These are phyloP conservation scores for Champsocephalus gunnari DNA, from an alignment of 2,797 vertebrate genomes.

Conservation along the genomic window DNA sequence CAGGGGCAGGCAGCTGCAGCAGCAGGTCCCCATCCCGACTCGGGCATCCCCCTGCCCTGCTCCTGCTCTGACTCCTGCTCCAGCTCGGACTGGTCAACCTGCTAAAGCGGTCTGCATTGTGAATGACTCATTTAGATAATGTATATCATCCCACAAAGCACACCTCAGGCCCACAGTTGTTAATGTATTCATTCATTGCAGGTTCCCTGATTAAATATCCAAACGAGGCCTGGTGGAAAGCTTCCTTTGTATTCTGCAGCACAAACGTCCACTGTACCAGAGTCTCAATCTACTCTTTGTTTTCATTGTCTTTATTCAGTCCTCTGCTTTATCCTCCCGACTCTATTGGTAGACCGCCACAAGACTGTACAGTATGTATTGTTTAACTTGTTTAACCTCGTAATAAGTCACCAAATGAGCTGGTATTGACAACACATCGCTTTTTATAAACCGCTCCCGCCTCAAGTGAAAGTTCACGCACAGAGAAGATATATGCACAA, in stretches of 20 bases:
- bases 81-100: conserved; percentile 65
- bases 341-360: conserved; percentile 56
- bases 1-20: conserved; percentile 73
- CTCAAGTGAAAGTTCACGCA: conserved; percentile 39
- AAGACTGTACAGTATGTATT: conserved; percentile 66
- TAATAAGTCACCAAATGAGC: conserved; percentile 66
- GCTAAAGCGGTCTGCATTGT: conserved; percentile 48
- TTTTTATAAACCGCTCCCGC: conserved; percentile 34
- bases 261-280: conserved; percentile 79
- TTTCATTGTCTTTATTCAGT: conserved; percentile 64
- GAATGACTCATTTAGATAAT: conserved; percentile 70
- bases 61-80: conserved; percentile 61
- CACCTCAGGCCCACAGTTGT: conserved; percentile 64
- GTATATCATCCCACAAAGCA: conserved; percentile 54
- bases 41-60: conserved; percentile 58
- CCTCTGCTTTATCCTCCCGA: conserved; percentile 58
- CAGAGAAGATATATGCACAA: conserved; percentile 43
- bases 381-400: conserved; percentile 54
- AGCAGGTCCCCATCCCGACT: conserved; percentile 76
- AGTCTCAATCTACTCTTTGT: conserved; percentile 82
- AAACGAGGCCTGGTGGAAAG: conserved; percentile 79
- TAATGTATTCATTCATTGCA: conserved; percentile 70
- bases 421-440: conserved; percentile 55
- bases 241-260: conserved; percentile 63
- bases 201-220: conserved; percentile 78